phyloP scores from a whole-genome alignment of 2,888 invertebrate genomes.

The Pollenia labialis region DNA sequence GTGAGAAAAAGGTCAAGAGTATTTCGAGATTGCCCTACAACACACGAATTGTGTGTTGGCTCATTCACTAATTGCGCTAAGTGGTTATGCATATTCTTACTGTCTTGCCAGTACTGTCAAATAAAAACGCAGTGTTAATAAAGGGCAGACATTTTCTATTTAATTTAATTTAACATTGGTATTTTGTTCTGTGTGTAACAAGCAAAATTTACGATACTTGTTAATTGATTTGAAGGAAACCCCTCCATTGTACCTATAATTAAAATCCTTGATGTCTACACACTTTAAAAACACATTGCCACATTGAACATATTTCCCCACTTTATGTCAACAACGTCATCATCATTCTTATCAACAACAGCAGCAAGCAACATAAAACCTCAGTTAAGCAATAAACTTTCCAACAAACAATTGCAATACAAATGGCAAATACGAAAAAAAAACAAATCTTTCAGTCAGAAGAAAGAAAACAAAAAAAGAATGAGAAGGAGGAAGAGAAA shows the following conservation, averaged over 20 bases:
- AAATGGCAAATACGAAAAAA: constrained; percentile 3
- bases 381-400: constrained; percentile 46
- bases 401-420: constrained; percentile 56
- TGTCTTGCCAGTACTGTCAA: no score
- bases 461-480: neutral
- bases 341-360: constrained; percentile 38
- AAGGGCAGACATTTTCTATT: no score
- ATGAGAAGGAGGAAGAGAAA: neutral
- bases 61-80: no score
- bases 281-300: neutral
- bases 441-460: neutral
- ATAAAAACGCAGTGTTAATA: no score
- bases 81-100: no score
- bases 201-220: neutral
- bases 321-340: constrained; percentile 65
- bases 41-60: no score
- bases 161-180: no score
- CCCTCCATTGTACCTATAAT: constrained; percentile 1
- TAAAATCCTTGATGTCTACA: neutral
- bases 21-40: no score
- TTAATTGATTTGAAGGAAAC: no score
- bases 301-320: constrained; percentile 52
- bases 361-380: constrained; percentile 16
- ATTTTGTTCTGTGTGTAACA: no score
- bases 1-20: no score